Percentiles rank a stretch among this genome's conserved stretches.
Conservation (phyloP, 1,140 invertebrate genomes). For the Acromyrmex heyeri region DNA sequence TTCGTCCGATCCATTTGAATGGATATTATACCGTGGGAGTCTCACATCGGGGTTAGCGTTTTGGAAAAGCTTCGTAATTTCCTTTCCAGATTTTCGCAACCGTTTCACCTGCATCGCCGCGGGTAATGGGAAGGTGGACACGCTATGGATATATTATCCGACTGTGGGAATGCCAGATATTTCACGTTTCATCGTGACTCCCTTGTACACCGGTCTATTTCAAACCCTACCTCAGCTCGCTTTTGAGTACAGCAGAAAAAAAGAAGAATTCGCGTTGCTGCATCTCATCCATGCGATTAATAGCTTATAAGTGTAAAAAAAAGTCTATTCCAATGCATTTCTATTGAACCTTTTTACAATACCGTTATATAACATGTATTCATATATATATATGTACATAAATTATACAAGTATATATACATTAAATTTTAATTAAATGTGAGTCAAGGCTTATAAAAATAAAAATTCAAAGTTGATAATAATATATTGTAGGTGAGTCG, state of each 20-base stretch:
- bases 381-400: too few species aligned
- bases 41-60: conserved; percentile 39
- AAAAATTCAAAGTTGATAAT: too few species aligned
- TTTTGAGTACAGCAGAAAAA: not conserved
- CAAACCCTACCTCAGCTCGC: not conserved
- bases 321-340: too few species aligned
- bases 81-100: conserved; percentile 66
- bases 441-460: too few species aligned
- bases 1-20: conserved; percentile 61
- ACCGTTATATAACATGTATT: too few species aligned
- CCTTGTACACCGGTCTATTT: conserved; percentile 14
- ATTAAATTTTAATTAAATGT: too few species aligned
- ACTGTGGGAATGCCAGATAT: conserved; percentile 68
- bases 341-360: too few species aligned
- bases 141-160: conserved; percentile 43
- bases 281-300: not conserved
- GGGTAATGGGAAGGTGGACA: conserved; percentile 60
- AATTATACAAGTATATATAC: too few species aligned
- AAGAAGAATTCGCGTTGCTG: not conserved
- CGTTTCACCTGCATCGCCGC: conserved; percentile 68
- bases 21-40: conserved; percentile 71
- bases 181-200: conserved; percentile 37
- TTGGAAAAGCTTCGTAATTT: conserved; percentile 66
- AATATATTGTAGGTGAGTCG: too few species aligned
- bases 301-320: not conserved